A percentile compares a stretch with the other conserved stretches of the same genome.
Conservation (phyloP, 2,888 invertebrate species). For the Minunthozetes semirufus region DNA sequence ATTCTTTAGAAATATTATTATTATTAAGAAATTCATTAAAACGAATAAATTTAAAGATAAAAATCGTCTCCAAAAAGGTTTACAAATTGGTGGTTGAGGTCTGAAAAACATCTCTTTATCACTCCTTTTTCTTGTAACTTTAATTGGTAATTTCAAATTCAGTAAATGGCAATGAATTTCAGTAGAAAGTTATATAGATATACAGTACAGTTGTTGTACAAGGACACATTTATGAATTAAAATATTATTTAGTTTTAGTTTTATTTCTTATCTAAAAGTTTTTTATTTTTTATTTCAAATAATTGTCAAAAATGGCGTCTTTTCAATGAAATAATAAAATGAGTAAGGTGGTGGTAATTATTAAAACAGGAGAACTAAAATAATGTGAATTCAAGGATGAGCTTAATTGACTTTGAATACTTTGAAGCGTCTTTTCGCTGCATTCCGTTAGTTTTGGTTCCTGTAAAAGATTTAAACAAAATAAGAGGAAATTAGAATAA, state of each 20-base stretch:
- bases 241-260: neutral
- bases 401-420: constrained; percentile 19
- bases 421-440: constrained; percentile 13
- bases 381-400: constrained; percentile 4
- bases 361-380: neutral
- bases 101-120: neutral
- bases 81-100: neutral
- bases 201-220: too few relatives aligned
- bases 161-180: constrained; percentile 3
- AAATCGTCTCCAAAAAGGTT: too few relatives aligned
- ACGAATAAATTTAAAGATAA: neutral
- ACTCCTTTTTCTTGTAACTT: neutral
- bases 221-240: constrained; percentile 1
- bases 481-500: neutral
- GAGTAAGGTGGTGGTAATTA: neutral
- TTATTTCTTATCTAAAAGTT: neutral
- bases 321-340: neutral
- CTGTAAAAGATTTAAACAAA: neutral
- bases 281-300: neutral
- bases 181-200: neutral
- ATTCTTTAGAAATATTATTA: neutral
- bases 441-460: constrained; percentile 22
- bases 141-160: neutral
- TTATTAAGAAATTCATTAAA: neutral
- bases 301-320: neutral